Evolutionary conservation across 1,140 invertebrate genomes (phyloP).

Genomic region (Brachionus plicatilis): DNA sequence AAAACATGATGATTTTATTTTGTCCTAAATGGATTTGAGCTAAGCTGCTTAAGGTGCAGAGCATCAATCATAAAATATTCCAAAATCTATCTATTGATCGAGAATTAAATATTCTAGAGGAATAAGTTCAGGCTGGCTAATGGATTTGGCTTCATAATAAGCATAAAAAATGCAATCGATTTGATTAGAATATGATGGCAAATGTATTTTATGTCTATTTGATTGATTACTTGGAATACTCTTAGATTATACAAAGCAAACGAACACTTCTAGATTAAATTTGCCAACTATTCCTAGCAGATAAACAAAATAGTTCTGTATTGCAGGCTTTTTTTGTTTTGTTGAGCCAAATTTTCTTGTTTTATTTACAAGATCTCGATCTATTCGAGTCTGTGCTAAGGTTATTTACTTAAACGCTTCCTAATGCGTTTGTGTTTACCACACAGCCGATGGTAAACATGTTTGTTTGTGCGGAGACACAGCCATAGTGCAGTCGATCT

Average conservation of each 20-base stretch:
- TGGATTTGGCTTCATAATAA: not conserved
- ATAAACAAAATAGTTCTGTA: not conserved
- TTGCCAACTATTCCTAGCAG: not conserved
- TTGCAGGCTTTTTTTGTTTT: not conserved
- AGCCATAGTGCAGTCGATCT: not conserved
- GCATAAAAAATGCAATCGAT: not conserved
- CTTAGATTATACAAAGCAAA: not conserved
- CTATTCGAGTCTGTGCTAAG: not conserved
- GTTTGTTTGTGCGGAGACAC: not conserved
- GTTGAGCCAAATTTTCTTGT: not conserved
- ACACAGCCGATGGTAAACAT: not conserved
- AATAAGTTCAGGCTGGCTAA: not conserved
- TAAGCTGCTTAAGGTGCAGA: not conserved
- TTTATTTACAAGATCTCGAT: not conserved
- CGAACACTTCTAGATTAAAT: not conserved
- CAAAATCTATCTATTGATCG: not conserved
- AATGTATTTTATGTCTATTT: not conserved
- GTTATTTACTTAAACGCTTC: not conserved
- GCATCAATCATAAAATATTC: constrained; percentile 1
- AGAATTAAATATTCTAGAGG: not conserved
- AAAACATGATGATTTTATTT: not conserved
- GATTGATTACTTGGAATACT: not conserved
- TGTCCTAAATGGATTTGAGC: not conserved
- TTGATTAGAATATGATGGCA: not conserved
- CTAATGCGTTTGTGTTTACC: not conserved